Evolutionary conservation across 2,113 vertebrate species (phyloP).

Genomic region (Cynopterus brachyotis): DNA sequence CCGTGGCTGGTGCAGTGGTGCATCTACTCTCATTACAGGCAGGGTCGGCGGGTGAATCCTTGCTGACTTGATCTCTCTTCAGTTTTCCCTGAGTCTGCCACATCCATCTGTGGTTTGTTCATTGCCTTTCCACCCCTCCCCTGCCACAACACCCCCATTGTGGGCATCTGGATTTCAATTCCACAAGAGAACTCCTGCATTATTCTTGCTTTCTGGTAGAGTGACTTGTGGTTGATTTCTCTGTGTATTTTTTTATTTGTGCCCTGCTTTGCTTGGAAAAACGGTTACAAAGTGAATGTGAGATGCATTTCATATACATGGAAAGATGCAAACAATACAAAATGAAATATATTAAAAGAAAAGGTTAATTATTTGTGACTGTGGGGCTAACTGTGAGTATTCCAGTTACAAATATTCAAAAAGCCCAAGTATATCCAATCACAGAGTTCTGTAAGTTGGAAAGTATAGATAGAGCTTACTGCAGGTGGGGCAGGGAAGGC

Average conservation of each 20-base stretch:
- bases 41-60: background rate
- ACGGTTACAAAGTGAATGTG: too few species aligned
- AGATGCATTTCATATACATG: too few species aligned
- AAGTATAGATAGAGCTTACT: background rate
- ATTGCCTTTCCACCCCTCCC: too few species aligned
- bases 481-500: background rate
- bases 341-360: too few species aligned
- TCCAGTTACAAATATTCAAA: background rate
- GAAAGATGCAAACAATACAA: too few species aligned
- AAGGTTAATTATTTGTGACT: background rate
- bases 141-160: too few species aligned
- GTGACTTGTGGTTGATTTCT: too few species aligned
- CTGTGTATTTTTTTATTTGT: too few species aligned
- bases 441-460: background rate
- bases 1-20: too few species aligned
- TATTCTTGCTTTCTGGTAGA: too few species aligned
- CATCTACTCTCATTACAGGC: background rate
- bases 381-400: background rate
- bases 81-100: background rate
- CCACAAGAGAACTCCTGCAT: background rate
- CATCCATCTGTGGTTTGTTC: fast-evolving
- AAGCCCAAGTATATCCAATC: background rate
- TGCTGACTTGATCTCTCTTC: background rate
- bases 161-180: background rate
- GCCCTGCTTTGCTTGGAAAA: background rate